These are phyloP conservation scores for Rhinopomastus cyanomelas DNA, from an alignment of 2,113 vertebrate genomes.

Conservation along the genomic window DNA sequence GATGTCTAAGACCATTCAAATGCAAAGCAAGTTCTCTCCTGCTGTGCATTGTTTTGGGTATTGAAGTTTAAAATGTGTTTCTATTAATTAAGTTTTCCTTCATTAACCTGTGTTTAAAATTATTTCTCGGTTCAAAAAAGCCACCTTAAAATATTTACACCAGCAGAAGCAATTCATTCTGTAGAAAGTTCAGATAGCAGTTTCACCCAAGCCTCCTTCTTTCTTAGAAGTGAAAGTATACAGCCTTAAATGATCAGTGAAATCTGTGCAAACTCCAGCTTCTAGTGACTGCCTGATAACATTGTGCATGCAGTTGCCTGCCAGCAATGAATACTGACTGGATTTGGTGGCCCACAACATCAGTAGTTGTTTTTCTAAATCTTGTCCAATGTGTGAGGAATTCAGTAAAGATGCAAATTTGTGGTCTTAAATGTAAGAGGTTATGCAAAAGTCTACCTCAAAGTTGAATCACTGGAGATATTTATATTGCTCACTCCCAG, in stretches of 20 bases:
- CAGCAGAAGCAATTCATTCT: background rate
- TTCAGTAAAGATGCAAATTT: background rate
- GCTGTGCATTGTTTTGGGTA: background rate
- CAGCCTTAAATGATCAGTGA: background rate
- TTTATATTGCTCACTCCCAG: background rate
- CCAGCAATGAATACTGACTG: background rate
- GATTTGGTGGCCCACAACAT: background rate
- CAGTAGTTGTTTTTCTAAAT: background rate
- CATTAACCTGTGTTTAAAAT: background rate
- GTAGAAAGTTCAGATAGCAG: background rate
- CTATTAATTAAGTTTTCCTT: background rate
- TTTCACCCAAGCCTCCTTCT: background rate
- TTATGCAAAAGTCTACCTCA: background rate
- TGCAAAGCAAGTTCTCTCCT: background rate
- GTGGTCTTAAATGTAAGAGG: background rate
- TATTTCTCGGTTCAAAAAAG: background rate
- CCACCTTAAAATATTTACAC: background rate
- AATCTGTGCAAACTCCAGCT: background rate
- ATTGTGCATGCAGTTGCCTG: background rate
- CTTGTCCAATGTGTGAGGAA: background rate
- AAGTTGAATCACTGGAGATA: background rate
- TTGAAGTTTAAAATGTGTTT: background rate
- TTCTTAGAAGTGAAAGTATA: background rate
- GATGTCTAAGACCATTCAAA: background rate
- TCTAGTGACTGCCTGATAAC: background rate